phyloP scores from a whole-genome alignment of 2,888 invertebrate genomes.

The Drosophila gaucha region DNA sequence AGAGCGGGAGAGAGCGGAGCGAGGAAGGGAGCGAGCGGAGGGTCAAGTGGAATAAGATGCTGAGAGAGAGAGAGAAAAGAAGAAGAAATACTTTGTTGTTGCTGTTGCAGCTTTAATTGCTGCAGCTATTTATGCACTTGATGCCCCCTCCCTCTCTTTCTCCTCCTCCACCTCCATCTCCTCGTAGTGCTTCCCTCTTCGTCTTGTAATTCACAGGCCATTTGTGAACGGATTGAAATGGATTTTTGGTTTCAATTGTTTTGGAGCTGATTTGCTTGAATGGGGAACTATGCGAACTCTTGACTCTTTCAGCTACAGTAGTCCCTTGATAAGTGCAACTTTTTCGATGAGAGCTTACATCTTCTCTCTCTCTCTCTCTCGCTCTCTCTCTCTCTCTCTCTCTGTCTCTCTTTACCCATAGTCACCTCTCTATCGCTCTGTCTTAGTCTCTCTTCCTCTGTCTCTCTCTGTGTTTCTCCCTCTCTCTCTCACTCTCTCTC shows the following conservation, averaged over 20 bases:
- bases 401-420: no score
- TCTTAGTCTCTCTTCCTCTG: no score
- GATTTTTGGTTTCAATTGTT: background rate
- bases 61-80: background rate
- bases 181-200: slow-evolving; percentile 3
- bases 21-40: background rate
- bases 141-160: slow-evolving; percentile 8
- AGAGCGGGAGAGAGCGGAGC: no score
- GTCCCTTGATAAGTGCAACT: background rate
- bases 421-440: no score
- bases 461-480: no score
- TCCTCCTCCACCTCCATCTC: background rate
- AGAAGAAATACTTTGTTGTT: slow-evolving; percentile 3
- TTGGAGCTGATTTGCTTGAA: slow-evolving; percentile 2
- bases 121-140: slow-evolving; percentile 55
- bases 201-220: slow-evolving; percentile 25
- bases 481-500: no score
- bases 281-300: background rate
- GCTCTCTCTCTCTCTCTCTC: background rate
- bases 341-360: no score
- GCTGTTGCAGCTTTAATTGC: slow-evolving; percentile 17
- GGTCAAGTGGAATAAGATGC: background rate
- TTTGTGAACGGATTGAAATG: slow-evolving; percentile 16
- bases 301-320: background rate
- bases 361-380: background rate